Evolutionary conservation across 2,888 invertebrate genomes (phyloP), one percentile per base, ranked within the genome.

Genomic region (Syrphus vitripennis): DNA sequence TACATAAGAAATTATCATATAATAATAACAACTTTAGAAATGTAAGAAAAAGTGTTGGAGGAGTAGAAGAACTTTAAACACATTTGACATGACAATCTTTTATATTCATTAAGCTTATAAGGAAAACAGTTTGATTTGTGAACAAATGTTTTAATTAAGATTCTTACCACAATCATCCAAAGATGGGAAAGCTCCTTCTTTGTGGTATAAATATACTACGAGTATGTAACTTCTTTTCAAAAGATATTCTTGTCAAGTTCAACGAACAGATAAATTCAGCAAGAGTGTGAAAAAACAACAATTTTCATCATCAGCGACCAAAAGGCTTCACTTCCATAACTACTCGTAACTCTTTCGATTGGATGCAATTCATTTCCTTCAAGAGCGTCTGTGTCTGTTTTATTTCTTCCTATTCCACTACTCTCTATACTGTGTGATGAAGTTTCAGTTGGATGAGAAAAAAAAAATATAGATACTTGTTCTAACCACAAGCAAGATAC

Each of bases 321-420:
- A 26, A n/a, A 34, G 34, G 12, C 34, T 26, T 26, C n/a, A n/a
- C 45, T 19, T 16, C 24, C 19, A 45, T 65, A 65, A 19, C 40
- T 19, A 45, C 67, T 40, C 74, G 57, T 9, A 34, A 29, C 5
- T n/a, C 57, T 59, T 34, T 61, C 77, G 63, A 77, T 71, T 72
- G 71, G 59, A 71, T 81, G 81, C 81, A 86, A 81, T 81, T 86
- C 77, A 81, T 86, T 86, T 86, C 77, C 81, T 86, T 72, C 84
- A 69, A 72, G 81, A 86, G 69, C 37, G 55, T 29, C 53, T 40
- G 26, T 71, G 55, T 53, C 53, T 24, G 3, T 59, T 21, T 57
- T 21, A 40, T 70, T 34, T 21, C 48, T 77, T 77, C 48, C 19
- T 78, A 50, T 78, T 12, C n/a, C 45, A 67, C 29, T 42, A 40